Base-by-base conservation (phyloP, 2,113 vertebrate genomes). In the Origma solitaria region DNA sequence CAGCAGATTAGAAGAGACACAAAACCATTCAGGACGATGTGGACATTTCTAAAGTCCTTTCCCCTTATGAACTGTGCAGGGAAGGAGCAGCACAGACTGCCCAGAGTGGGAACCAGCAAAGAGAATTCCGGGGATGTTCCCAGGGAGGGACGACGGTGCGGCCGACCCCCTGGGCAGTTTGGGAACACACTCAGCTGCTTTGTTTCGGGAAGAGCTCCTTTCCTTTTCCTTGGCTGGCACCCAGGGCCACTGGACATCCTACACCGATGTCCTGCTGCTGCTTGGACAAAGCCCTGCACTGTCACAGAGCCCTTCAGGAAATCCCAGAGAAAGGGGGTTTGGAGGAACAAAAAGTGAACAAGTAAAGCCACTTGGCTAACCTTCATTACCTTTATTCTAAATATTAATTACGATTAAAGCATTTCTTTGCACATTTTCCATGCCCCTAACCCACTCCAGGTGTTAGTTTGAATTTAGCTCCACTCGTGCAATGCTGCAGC, bases 51-150 rank as follows among this genome's bases (percentile, higher is more conserved):
- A 1, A 15, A 80, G 96, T 92, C 96, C 96, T 98, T 95, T 97
- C 95, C 86, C 96, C 96, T 96, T 45, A 77, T 96, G 97, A 96
- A 96, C 97, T 89, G 95, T 89, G 88, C 17, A 95, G 92, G n/a
- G 44, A 64, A 85, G 61, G 96, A 95, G 54, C 35, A 78, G 58
- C 4, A 42, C 91, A 92, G 82, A 38, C 72, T 69, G 61, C 76
- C 33, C 0, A 33, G 95, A 53, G 83, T 15, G 60, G 91, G 78
- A 96, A 73, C 72, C 78, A 96, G 81, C 72, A 95, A 96, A 96
- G 95, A 87, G 92, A 91, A 97, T 96, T 83, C 91, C 94, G 91
- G 76, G 94, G 97, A 96, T 92, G 42, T 49, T 95, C 38, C 10
- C 92, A 11, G 23, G 62, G 68, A 61, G 73, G 75, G 40, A 20